Evolutionary conservation across 2,888 invertebrate genomes (phyloP), one percentile per base, ranked within the genome.

Genomic region (Panzeria rudis): DNA sequence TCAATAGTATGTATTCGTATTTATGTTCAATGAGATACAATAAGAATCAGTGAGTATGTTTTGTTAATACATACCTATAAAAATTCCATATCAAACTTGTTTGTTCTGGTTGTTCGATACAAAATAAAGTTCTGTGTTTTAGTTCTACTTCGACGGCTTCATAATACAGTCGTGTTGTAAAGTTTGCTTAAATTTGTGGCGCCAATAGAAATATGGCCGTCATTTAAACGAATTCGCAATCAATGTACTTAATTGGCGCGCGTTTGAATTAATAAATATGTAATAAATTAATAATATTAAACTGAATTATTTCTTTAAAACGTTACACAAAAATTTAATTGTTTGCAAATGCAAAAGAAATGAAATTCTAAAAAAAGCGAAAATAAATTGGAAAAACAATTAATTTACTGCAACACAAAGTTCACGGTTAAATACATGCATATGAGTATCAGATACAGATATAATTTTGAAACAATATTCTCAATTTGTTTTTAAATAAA

Each of bases 1-100:
- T 13, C n/a, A 29, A 64, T 50, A n/a, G n/a, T n/a, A n/a, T n/a
- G n/a, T n/a, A n/a, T n/a, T n/a, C 5, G 29, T 29, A 29, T 29
- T 2, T 29, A 29, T 29, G 29, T 29, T 4, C 29, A 29, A n/a
- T n/a, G n/a, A n/a, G n/a, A n/a, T 29, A 29, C 29, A 29, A 29
- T 29, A 29, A 29, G n/a, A n/a, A 29, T 29, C 17, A 20, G 11
- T 44, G 32, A 54, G 20, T 38, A n/a, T 41, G 52, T 66, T 80
- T 38, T 17, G 54, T 20, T 64, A 68, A 76, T 80, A 80, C 68
- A 2, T 47, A 8, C 3, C 7, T n/a, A n/a, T 84, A 54, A 76
- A 68, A 77, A 80, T 62, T 84, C 77, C 68, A 81, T 84, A 61
- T 54, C 81, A 84, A 81, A 77, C 77, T 77, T 71, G 82, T 83